Conservation (phyloP, 2,797 vertebrate species). For the Microcaecilia unicolor region DNA sequence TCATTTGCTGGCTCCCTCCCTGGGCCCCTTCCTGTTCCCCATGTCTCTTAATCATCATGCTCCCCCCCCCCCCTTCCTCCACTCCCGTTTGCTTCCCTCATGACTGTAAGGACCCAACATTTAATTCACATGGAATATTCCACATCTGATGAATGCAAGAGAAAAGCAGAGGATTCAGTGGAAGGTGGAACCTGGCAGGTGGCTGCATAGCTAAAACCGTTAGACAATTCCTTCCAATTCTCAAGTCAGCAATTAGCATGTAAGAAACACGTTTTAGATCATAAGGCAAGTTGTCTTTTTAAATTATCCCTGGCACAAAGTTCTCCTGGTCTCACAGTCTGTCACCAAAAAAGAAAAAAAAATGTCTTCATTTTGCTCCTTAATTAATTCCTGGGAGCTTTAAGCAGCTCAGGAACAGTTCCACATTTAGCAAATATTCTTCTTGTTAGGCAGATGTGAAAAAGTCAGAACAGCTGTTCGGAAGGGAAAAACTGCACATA, state of each 20-base stretch:
- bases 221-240: background rate
- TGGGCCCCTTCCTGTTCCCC: background rate
- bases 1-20: background rate
- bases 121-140: no score
- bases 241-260: background rate
- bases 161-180: background rate
- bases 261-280: background rate
- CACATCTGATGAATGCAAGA: no score
- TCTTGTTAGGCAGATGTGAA: no score
- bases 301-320: background rate
- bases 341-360: background rate
- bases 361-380: background rate
- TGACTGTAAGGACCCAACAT: no score
- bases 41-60: no score
- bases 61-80: no score
- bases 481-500: no score
- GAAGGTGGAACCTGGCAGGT: background rate
- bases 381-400: slow-evolving; percentile 1
- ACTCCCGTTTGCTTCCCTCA: no score
- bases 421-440: no score
- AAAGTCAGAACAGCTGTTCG: no score
- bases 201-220: background rate
- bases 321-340: background rate
- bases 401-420: background rate
- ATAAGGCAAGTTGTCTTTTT: background rate